Base-by-base conservation (phyloP, 2,113 vertebrate species). In the Neolamprologus variostigma region DNA sequence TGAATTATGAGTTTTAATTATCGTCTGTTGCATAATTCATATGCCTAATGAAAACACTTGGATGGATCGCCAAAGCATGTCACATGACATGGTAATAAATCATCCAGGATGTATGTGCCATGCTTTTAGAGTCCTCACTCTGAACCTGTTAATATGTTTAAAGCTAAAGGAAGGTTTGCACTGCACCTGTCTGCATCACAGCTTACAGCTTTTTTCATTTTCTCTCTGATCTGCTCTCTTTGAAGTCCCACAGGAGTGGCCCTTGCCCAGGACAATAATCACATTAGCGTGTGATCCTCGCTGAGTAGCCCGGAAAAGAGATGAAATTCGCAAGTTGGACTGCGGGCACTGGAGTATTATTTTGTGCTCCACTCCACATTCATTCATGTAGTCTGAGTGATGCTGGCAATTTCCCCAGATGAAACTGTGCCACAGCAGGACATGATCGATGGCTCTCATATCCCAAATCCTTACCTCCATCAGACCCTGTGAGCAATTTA, bases 361-460 rank as follows among this genome's bases (percentile, higher is more conserved):
- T 96, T 90, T 86, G 5, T 82, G 84, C 80, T 85, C 47, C 87
- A 89, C 87, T 92, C 88, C 87, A 66, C 89, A 59, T 91, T 91
- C 91, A 88, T 93, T 93, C 92, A 87, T 89, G 92, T 80, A 53
- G 53, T 88, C 93, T 95, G 95, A 96, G 89, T 85, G 95, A 96
- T 93, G 95, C 91, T 94, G 94, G 96, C 91, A 96, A 96, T 95
- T 94, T 94, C 93, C 89, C 93, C 93, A 86, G 93, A 95, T 31
- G 82, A 91, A 92, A 95, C 87, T 92, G 89, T 88, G 92, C 90
- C 91, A 82, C 91, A 54, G 94, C 86, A 31, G 53, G 87, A 94
- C 89, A 92, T 95, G 95, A 96, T 95, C 84, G 94, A 97, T 95
- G 92, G 92, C 93, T 93, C 89, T 93, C 95, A 90, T 92, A 92